Percentiles rank a stretch among this genome's conserved stretches.
phyloP scores from a whole-genome alignment of 2,113 vertebrate genomes.

The Butorides virescens region DNA sequence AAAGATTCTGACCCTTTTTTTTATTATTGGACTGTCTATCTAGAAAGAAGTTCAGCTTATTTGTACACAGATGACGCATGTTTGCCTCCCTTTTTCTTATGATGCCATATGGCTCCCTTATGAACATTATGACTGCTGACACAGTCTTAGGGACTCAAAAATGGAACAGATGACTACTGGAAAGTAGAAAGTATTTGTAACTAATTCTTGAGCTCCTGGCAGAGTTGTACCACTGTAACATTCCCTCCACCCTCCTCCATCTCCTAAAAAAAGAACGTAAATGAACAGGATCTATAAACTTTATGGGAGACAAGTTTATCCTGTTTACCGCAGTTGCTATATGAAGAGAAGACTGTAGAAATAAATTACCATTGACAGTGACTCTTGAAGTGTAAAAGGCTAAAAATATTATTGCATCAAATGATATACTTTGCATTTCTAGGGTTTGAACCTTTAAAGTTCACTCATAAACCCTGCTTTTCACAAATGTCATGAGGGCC shows the following conservation, averaged over 20 bases:
- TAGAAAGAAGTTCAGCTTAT: neutral
- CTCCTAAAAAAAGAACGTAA: neutral
- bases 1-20: neutral
- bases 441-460: neutral
- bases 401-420: neutral
- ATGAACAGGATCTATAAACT: neutral
- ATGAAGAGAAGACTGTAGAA: neutral
- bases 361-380: neutral
- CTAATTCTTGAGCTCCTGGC: neutral
- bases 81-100: neutral
- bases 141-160: neutral
- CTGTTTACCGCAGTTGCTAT: neutral
- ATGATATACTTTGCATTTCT: neutral
- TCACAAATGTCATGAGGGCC: neutral
- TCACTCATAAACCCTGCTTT: neutral
- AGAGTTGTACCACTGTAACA: neutral
- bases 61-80: neutral
- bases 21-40: neutral
- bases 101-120: neutral
- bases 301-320: neutral
- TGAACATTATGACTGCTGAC: neutral
- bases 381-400: neutral
- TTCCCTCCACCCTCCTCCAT: neutral
- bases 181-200: slow-evolving; percentile 13
- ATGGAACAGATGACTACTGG: neutral